Conservation (phyloP, 2,888 invertebrate species). For the Osedax frankpressi region DNA sequence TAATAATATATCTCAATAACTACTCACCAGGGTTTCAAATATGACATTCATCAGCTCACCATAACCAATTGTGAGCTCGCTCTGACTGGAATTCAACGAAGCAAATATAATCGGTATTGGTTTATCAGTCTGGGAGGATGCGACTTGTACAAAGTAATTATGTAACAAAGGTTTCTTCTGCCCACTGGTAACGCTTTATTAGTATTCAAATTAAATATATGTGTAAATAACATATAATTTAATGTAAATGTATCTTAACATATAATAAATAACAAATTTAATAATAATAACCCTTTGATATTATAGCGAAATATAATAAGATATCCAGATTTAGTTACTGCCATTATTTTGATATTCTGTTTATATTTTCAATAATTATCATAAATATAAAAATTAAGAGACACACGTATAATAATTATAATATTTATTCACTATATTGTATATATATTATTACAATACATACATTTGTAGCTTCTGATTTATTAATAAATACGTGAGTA, state of each 20-base stretch:
- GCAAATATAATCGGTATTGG: neutral
- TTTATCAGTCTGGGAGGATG: neutral
- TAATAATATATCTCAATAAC: too few relatives aligned
- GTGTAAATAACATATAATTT: too few relatives aligned
- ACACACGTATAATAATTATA: too few relatives aligned
- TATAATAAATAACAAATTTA: too few relatives aligned
- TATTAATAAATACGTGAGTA: conserved; percentile 29
- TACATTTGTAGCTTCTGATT: too few relatives aligned
- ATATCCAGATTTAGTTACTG: neutral
- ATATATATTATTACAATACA: too few relatives aligned
- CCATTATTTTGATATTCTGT: neutral
- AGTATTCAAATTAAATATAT: too few relatives aligned
- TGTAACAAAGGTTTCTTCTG: neutral
- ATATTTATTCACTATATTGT: too few relatives aligned
- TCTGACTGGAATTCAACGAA: neutral
- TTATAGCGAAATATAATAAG: neutral
- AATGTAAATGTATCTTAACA: too few relatives aligned
- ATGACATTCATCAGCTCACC: neutral
- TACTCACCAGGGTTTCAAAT: neutral
- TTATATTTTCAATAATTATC: too few relatives aligned
- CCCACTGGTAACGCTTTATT: neutral
- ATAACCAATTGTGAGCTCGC: neutral
- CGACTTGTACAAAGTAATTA: neutral
- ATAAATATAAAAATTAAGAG: too few relatives aligned
- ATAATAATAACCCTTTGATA: neutral